A percentile compares a stretch with the other conserved stretches of the same genome.
phyloP scores from a whole-genome alignment of 2,888 invertebrate species.

The Acanthosepion lycidas region DNA sequence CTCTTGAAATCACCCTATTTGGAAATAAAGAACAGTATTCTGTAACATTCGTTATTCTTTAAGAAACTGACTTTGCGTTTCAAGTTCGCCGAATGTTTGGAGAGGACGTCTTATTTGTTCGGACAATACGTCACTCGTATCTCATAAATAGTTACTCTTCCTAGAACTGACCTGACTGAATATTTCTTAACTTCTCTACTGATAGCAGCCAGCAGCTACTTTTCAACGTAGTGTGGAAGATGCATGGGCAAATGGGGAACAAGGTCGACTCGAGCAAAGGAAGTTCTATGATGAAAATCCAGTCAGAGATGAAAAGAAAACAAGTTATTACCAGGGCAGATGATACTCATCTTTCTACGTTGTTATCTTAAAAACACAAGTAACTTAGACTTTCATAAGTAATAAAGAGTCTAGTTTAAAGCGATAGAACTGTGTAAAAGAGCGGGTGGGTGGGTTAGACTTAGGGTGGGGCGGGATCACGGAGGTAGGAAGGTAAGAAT shows the following conservation, averaged over 20 bases:
- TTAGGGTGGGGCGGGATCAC: neutral
- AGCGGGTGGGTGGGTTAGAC: neutral
- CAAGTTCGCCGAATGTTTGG: too few relatives aligned
- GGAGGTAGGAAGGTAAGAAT: neutral
- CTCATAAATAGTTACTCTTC: too few relatives aligned
- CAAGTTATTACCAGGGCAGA: neutral
- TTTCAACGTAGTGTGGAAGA: neutral
- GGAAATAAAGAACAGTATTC: too few relatives aligned
- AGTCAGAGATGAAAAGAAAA: neutral
- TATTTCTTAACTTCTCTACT: too few relatives aligned
- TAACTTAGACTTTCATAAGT: neutral
- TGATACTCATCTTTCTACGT: neutral
- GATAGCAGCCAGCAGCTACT: neutral
- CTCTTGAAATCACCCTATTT: too few relatives aligned
- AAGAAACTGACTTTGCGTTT: too few relatives aligned
- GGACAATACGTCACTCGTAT: too few relatives aligned
- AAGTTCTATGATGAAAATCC: neutral
- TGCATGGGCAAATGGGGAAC: neutral
- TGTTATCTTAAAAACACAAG: neutral
- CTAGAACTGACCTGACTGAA: too few relatives aligned
- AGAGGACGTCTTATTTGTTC: too few relatives aligned
- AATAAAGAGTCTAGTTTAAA: neutral
- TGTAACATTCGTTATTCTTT: too few relatives aligned
- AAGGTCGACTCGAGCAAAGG: neutral
- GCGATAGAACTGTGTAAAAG: neutral